Evolutionary conservation across 2,797 vertebrate species (phyloP).

Genomic region (Crenichthys baileyi): DNA sequence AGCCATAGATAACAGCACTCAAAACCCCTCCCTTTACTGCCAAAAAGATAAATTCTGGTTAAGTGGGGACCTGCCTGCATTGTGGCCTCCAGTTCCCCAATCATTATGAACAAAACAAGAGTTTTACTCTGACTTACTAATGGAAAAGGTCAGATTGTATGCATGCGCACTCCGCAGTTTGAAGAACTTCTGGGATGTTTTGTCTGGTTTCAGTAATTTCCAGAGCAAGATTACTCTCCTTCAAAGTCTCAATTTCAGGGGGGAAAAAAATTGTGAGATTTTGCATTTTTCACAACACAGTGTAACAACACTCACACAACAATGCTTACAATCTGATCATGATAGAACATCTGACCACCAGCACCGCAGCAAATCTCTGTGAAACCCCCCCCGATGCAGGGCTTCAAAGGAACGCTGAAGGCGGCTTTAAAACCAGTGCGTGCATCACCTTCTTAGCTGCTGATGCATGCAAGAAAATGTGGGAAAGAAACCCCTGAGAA

Average conservation of each 20-base stretch:
- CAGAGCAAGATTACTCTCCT: slow-evolving; percentile 13
- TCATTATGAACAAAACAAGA: slow-evolving; percentile 84
- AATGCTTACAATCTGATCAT: slow-evolving; percentile 3
- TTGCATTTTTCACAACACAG: not conserved
- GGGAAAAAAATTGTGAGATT: not conserved
- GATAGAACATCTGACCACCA: slow-evolving; percentile 54
- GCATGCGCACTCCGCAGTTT: slow-evolving; percentile 43
- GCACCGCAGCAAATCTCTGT: slow-evolving; percentile 1
- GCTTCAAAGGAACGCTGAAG: slow-evolving; percentile 59
- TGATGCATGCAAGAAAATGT: slow-evolving; percentile 84
- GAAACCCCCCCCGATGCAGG: slow-evolving; percentile 31
- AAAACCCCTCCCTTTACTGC: slow-evolving; percentile 85
- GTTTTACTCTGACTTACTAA: slow-evolving; percentile 80
- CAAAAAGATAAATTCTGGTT: slow-evolving; percentile 90
- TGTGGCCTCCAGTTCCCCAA: slow-evolving; percentile 80
- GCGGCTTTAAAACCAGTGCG: slow-evolving; percentile 59
- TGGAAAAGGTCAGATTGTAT: slow-evolving; percentile 78
- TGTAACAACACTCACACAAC: not conserved
- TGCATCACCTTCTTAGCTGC: slow-evolving; percentile 78
- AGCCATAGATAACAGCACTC: slow-evolving; percentile 86
- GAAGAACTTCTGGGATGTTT: slow-evolving; percentile 49
- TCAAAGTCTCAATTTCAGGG: slow-evolving; percentile 39
- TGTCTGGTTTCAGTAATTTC: slow-evolving; percentile 25
- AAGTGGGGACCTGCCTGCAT: slow-evolving; percentile 84
- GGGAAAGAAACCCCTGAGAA: slow-evolving; percentile 78